Percentiles rank a stretch among this genome's conserved stretches.
Conservation (phyloP, 1,140 invertebrate genomes). For the Saccostrea glomerata region DNA sequence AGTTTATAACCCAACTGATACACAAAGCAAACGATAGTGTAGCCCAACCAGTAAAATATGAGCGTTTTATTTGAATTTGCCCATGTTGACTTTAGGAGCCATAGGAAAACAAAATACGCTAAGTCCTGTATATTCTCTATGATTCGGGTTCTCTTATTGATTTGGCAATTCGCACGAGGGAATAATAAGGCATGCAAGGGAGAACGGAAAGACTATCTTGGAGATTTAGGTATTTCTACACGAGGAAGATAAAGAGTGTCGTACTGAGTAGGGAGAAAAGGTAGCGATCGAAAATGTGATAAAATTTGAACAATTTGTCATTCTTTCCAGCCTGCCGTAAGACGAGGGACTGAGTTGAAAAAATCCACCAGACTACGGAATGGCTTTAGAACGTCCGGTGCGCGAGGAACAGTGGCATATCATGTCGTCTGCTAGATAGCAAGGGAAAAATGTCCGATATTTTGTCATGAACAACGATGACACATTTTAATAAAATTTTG, state of each 20-base stretch:
- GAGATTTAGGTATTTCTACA: conserved; percentile 37
- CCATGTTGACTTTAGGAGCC: conserved; percentile 61
- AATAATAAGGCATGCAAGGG: background rate
- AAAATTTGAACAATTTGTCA: conserved; percentile 48
- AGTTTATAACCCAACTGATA: conserved; percentile 46
- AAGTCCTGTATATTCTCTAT: conserved; percentile 59
- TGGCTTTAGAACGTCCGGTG: conserved; percentile 40
- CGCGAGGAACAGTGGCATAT: conserved; percentile 20
- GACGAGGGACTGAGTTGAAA: background rate
- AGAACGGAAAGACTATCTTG: background rate
- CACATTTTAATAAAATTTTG: conserved; percentile 35
- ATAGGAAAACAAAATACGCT: conserved; percentile 60
- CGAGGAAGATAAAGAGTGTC: conserved; percentile 27
- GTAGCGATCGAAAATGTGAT: conserved; percentile 31
- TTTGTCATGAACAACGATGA: conserved; percentile 33
- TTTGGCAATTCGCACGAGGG: conserved; percentile 22
- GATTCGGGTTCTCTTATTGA: conserved; percentile 26
- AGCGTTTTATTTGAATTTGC: conserved; percentile 67
- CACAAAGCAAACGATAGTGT: conserved; percentile 53
- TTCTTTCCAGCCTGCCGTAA: conserved; percentile 14
- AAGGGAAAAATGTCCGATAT: conserved; percentile 38
- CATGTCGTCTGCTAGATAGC: conserved; percentile 28
- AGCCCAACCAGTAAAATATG: conserved; percentile 63
- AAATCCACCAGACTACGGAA: conserved; percentile 14
- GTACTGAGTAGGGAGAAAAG: conserved; percentile 9